Evolutionary conservation across 2,113 vertebrate species (phyloP).

Genomic region (Saccopteryx bilineata): DNA sequence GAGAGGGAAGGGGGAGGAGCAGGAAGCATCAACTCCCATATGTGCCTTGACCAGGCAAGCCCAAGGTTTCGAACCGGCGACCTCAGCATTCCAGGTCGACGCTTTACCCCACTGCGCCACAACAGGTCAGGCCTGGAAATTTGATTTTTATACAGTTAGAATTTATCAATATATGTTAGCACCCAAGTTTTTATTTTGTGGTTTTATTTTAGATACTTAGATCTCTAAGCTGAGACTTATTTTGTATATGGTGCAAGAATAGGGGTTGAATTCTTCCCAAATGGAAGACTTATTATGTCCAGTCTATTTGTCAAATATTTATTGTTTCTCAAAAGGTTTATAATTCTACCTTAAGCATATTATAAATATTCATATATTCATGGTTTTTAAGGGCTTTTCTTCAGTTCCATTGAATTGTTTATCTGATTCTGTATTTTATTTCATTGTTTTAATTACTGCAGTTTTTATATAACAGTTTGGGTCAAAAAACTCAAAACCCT

Average conservation of each 20-base stretch:
- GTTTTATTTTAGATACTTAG: slow-evolving; percentile 42
- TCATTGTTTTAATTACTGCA: slow-evolving; percentile 47
- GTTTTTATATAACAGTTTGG: slow-evolving; percentile 15
- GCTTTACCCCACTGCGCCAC: too few species aligned
- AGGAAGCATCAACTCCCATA: too few species aligned
- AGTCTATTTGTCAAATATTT: not conserved
- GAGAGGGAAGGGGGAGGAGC: too few species aligned
- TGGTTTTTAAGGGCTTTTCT: not conserved
- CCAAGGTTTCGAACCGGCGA: too few species aligned
- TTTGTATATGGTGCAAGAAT: slow-evolving; percentile 9
- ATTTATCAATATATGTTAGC: slow-evolving; percentile 51
- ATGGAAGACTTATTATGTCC: not conserved
- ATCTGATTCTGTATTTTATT: slow-evolving; percentile 13
- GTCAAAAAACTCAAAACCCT: slow-evolving; percentile 9
- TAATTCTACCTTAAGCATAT: not conserved
- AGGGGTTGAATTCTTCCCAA: slow-evolving; percentile 30
- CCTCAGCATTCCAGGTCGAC: too few species aligned
- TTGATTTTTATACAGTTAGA: slow-evolving; percentile 56
- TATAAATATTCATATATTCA: not conserved
- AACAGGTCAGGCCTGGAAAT: too few species aligned
- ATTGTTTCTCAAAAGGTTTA: not conserved
- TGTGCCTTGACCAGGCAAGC: too few species aligned
- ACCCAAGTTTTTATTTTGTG: not conserved
- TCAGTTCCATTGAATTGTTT: not conserved
- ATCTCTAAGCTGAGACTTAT: slow-evolving; percentile 34